These are phyloP conservation scores for Brachypteracias leptosomus DNA, from an alignment of 2,113 vertebrate genomes.

Conservation along the genomic window DNA sequence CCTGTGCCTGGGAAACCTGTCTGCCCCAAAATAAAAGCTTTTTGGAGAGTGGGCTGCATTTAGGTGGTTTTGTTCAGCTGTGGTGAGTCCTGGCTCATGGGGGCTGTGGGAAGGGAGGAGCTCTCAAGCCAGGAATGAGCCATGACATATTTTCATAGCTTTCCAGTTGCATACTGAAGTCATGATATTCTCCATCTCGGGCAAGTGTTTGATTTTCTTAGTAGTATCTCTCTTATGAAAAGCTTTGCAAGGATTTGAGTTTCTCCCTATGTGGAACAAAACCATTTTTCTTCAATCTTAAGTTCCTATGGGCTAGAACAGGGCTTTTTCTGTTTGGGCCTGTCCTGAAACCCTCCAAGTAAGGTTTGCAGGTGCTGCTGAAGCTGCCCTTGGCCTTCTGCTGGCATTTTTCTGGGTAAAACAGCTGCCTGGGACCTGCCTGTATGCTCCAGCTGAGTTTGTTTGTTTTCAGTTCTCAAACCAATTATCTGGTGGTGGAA, in stretches of 20 bases:
- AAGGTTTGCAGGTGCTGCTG: neutral
- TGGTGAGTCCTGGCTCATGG: fast-evolving
- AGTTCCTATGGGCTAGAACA: neutral
- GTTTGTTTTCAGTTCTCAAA: conserved; percentile 31
- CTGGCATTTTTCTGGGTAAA: neutral
- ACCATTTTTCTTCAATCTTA: neutral
- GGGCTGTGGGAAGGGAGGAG: neutral
- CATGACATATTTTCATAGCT: fast-evolving
- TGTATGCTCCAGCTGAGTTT: neutral
- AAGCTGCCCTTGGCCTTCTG: neutral
- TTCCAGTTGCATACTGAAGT: fast-evolving
- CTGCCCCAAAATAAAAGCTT: fast-evolving
- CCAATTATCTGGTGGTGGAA: neutral
- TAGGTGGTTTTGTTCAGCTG: fast-evolving
- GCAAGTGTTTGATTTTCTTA: neutral
- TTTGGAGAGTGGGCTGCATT: neutral
- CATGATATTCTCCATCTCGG: neutral
- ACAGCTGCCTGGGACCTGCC: neutral
- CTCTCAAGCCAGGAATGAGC: neutral
- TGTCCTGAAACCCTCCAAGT: neutral
- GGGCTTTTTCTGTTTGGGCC: neutral
- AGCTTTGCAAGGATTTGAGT: neutral
- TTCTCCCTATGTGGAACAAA: neutral
- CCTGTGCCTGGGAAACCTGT: neutral
- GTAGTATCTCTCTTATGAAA: neutral